Percentiles rank a stretch among this genome's conserved stretches.
phyloP scores from a whole-genome alignment of 2,888 invertebrate species.

The Drosophila meridionalis region DNA sequence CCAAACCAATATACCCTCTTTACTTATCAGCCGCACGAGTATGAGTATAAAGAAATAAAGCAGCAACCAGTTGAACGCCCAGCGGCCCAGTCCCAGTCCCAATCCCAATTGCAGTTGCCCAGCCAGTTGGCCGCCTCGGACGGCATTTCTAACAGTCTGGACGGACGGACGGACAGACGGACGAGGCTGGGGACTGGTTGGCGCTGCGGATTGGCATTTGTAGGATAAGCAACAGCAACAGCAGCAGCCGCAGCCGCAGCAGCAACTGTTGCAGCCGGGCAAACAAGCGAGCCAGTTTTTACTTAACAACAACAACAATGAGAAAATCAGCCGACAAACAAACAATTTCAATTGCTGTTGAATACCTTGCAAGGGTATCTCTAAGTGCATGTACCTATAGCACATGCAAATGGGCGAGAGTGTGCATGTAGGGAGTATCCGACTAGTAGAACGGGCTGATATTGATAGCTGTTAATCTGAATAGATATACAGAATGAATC shows the following conservation, averaged over 20 bases:
- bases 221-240: constrained; percentile 63
- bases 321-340: constrained; percentile 51
- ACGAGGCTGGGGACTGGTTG: constrained; percentile 55
- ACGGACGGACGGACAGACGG: constrained; percentile 17
- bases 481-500: too few species aligned
- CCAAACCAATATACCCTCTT: not conserved
- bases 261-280: constrained; percentile 21
- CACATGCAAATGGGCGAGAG: not conserved
- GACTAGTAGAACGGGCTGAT: not conserved
- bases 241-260: constrained; percentile 27
- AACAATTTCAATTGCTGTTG: constrained; percentile 35
- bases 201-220: constrained; percentile 73
- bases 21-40: not conserved
- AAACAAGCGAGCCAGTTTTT: constrained; percentile 40
- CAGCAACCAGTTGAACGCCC: constrained; percentile 41
- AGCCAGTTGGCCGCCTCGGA: constrained; percentile 59
- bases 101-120: constrained; percentile 27
- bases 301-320: constrained; percentile 16
- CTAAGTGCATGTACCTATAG: constrained; percentile 30
- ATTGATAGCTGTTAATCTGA: not conserved
- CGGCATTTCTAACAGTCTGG: constrained; percentile 42
- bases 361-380: constrained; percentile 36
- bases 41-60: constrained; percentile 18
- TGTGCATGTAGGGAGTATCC: not conserved
- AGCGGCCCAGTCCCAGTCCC: constrained; percentile 44